These are phyloP conservation scores for Dasyprocta punctata DNA, from an alignment of 2,113 vertebrate genomes.

Conservation along the genomic window DNA sequence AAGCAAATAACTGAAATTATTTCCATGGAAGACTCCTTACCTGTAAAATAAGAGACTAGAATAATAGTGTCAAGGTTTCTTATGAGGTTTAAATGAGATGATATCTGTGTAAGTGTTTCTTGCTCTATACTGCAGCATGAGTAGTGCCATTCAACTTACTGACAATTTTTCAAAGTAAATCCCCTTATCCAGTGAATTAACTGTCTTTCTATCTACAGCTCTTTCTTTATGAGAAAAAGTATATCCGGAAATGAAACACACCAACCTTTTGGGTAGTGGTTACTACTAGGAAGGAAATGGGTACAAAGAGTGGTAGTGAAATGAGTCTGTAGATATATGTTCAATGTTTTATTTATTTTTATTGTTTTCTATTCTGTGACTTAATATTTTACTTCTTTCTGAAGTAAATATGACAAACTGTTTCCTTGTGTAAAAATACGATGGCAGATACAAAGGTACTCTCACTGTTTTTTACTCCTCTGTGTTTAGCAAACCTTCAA, in stretches of 20 bases:
- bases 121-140: not conserved
- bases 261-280: too few species aligned
- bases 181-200: not conserved
- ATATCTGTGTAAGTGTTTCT: not conserved
- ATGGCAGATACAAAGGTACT: not conserved
- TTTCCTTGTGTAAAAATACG: not conserved
- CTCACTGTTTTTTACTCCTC: not conserved
- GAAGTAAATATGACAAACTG: not conserved
- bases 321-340: not conserved
- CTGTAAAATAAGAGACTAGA: not conserved
- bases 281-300: too few species aligned
- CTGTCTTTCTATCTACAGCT: not conserved
- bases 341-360: conserved; percentile 1
- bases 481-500: not conserved
- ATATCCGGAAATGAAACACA: not conserved
- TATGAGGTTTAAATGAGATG: not conserved
- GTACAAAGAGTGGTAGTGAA: not conserved
- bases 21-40: not conserved
- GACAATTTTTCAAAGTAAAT: not conserved
- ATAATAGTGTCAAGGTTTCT: not conserved
- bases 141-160: not conserved
- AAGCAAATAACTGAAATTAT: not conserved
- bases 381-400: conserved; percentile 26
- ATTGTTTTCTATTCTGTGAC: not conserved
- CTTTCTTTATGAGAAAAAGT: conserved; percentile 4